Evolutionary conservation across 2,797 vertebrate genomes (phyloP).

Genomic region (Buphagus erythrorhynchus): DNA sequence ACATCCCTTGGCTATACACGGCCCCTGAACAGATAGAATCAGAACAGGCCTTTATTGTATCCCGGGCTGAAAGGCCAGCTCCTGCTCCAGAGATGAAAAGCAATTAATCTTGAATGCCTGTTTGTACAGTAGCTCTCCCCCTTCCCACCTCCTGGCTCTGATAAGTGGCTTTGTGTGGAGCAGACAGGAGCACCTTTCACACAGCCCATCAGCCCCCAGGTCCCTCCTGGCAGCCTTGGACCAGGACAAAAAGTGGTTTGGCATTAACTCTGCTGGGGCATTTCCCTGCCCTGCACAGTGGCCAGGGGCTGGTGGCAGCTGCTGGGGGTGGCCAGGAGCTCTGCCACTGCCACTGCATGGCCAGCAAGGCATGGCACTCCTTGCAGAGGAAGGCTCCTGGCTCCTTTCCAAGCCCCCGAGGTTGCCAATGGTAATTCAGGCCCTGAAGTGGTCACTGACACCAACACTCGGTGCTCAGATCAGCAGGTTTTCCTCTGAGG

Average conservation of each 20-base stretch:
- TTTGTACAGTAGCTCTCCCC: constrained; percentile 39
- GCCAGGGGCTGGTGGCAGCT: constrained; percentile 46
- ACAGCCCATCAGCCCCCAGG: background rate
- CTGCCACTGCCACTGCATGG: background rate
- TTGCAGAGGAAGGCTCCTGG: constrained; percentile 70
- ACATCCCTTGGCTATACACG: background rate
- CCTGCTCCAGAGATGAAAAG: constrained; percentile 56
- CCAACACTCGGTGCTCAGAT: background rate
- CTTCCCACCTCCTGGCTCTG: constrained; percentile 31
- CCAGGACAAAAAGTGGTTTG: background rate
- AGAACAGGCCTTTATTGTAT: constrained; percentile 68
- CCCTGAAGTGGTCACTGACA: background rate
- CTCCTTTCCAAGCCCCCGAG: constrained; percentile 56
- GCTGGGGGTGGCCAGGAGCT: constrained; percentile 41
- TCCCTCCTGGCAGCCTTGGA: constrained; percentile 26
- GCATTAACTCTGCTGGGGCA: background rate
- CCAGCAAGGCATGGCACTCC: constrained; percentile 47
- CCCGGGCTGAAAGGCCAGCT: constrained; percentile 32
- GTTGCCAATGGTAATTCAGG: constrained; percentile 63
- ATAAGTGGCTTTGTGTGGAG: constrained; percentile 27
- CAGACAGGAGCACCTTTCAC: constrained; percentile 43
- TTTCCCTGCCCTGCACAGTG: background rate
- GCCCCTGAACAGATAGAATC: constrained; percentile 68
- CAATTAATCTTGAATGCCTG: constrained; percentile 74
- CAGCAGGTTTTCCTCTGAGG: background rate